Evolutionary conservation across 2,888 invertebrate species (phyloP), one percentile per base, ranked within the genome.

Genomic region (Cristatella mucedo): DNA sequence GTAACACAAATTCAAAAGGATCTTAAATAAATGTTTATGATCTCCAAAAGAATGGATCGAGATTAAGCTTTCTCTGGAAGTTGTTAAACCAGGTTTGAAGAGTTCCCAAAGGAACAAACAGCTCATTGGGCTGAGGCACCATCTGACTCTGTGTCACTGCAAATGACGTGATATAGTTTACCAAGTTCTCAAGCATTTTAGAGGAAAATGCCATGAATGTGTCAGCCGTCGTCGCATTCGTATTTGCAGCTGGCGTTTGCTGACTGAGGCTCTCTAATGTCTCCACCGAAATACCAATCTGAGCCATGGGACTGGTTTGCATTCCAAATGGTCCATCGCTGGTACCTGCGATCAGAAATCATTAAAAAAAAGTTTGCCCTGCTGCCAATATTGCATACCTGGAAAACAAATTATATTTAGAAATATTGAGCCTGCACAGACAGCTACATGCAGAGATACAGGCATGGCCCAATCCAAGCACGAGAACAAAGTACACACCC

Each of bases 31-130:
- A n/a, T n/a, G n/a, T n/a, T 57, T 46, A 66, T 38, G 55, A 55
- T 49, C 59, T 84, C 93, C 91, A 93, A 64, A 91, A 93, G 60
- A 86, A 80, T 1, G 91, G 91, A 69, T 89, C 87, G 48, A 81
- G 80, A 50, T 78, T 76, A 46, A 93, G 69, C 51, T 86, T 73
- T 52, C 91, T 71, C 59, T 85, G 80, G 59, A 95, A 95, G 61
- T 80, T 91, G 47, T 78, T 77, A 59, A 83, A 95, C 95, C 95
- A 97, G 21, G 77, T 80, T 60, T 87, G 83, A 26, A 95, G 73
- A 0, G 80, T 78, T 41, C 78, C 80, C 21, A 89, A 68, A 0
- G 93, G 93, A 38, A 95, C 79, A 67, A 79, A 86, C 6, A 77
- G 78, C 48, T 85, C 82, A 1, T 73, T 74, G 0, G 82, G 80